A percentile compares a stretch with the other conserved stretches of the same genome.
Conservation (phyloP, 2,888 invertebrate genomes). For the Rhingia rostrata region DNA sequence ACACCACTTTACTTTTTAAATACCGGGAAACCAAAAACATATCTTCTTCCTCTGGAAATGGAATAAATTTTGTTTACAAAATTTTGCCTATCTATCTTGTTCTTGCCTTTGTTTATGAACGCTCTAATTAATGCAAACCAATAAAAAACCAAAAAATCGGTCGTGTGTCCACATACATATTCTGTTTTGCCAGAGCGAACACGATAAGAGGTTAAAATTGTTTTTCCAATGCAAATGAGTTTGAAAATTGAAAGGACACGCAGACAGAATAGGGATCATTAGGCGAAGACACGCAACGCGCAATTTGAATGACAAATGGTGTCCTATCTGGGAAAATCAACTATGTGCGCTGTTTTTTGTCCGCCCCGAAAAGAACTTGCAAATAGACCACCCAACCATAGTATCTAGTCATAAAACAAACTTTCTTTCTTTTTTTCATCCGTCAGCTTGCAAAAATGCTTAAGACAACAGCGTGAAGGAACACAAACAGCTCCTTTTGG, state of each 20-base stretch:
- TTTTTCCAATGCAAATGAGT: conserved; percentile 48
- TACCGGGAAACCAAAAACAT: conserved; percentile 24
- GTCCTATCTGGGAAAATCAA: conserved; percentile 33
- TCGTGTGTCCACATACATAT: conserved; percentile 21
- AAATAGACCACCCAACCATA: conserved; percentile 13
- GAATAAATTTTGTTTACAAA: conserved; percentile 6
- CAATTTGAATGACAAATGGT: conserved; percentile 53
- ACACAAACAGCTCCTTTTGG: conserved; percentile 38
- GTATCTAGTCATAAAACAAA: conserved; percentile 1
- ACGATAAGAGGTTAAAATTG: conserved; percentile 36
- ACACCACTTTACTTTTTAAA: conserved; percentile 16
- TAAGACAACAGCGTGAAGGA: conserved; percentile 59
- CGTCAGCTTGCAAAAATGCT: conserved; percentile 40
- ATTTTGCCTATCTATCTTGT: conserved; percentile 14
- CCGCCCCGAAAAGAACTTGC: not conserved
- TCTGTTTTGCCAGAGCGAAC: conserved; percentile 23
- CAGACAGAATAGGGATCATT: conserved; percentile 38
- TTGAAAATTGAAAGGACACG: conserved; percentile 55
- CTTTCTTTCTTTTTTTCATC: conserved; percentile 3
- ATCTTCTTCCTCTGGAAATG: not conserved
- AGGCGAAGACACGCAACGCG: conserved; percentile 53
- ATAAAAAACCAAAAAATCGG: conserved; percentile 31
- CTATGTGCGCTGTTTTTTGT: conserved; percentile 1
- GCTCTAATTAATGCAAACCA: conserved; percentile 41
- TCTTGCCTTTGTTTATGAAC: conserved; percentile 8